A percentile compares a stretch with the other conserved stretches of the same genome.
Evolutionary conservation across 1,140 invertebrate species (phyloP).

Genomic region (Ceratina australensis): DNA sequence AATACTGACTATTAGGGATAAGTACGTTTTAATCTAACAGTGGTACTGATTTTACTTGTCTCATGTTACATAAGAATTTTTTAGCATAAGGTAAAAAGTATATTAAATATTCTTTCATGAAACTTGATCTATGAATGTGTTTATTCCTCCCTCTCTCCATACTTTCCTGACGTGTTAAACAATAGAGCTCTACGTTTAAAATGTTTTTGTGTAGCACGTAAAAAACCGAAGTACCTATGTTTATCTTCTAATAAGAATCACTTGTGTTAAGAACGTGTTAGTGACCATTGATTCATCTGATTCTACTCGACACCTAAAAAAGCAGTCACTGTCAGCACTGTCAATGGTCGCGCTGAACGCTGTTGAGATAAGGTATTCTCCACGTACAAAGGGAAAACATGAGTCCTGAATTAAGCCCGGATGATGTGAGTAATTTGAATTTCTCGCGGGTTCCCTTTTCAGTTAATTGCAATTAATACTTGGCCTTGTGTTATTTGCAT

Average conservation of each 20-base stretch:
- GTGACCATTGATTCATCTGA: constrained; percentile 7
- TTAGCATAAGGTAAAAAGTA: background rate
- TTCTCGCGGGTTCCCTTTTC: constrained; percentile 2
- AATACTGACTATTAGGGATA: background rate
- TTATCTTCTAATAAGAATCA: too few relatives aligned
- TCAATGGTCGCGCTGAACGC: background rate
- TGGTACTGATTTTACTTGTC: background rate
- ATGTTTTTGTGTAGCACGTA: background rate
- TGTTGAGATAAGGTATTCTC: background rate
- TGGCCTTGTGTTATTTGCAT: background rate
- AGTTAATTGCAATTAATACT: background rate
- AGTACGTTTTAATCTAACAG: background rate
- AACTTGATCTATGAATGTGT: background rate
- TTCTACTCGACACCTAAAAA: background rate
- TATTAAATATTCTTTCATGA: constrained; percentile 4
- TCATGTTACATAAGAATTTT: background rate
- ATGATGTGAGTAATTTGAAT: constrained; percentile 44
- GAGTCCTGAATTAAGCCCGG: constrained; percentile 7
- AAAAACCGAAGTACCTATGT: background rate
- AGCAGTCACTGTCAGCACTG: background rate
- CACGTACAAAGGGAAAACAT: background rate
- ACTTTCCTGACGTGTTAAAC: too few relatives aligned
- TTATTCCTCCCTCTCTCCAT: background rate
- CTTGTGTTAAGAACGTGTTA: background rate
- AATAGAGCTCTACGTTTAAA: background rate